Conservation (phyloP, 1,140 invertebrate species). For the Tetramorium alpestre region DNA sequence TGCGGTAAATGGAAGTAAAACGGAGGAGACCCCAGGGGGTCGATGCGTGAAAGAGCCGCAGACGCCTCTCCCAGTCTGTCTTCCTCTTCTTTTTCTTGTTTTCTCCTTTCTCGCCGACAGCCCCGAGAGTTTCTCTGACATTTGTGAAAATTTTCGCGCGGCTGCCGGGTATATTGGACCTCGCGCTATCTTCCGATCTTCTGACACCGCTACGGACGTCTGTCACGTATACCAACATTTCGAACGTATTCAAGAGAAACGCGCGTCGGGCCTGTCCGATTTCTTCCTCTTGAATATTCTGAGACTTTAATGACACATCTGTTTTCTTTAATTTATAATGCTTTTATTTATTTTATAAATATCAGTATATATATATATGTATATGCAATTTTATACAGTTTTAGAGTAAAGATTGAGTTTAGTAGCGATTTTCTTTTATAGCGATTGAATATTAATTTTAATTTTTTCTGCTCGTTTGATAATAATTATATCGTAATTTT, state of each 20-base stretch:
- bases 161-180: conserved; percentile 16
- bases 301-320: background rate
- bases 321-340: background rate
- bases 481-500: background rate
- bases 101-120: background rate
- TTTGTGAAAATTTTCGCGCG: conserved; percentile 34
- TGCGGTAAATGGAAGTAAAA: conserved; percentile 31
- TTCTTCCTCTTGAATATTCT: conserved; percentile 10
- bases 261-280: background rate
- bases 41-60: background rate
- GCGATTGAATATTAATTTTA: background rate
- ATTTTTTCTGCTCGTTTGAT: background rate
- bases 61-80: background rate
- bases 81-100: background rate
- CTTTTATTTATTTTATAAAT: background rate
- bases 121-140: background rate
- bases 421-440: background rate
- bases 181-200: conserved; percentile 29
- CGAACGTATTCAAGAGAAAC: conserved; percentile 2
- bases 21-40: background rate
- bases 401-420: background rate
- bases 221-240: conserved; percentile 2
- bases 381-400: background rate
- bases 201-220: background rate
- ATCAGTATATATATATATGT: background rate